Conservation (phyloP, 2,888 invertebrate genomes). For the Brachypalpus laphriformis region DNA sequence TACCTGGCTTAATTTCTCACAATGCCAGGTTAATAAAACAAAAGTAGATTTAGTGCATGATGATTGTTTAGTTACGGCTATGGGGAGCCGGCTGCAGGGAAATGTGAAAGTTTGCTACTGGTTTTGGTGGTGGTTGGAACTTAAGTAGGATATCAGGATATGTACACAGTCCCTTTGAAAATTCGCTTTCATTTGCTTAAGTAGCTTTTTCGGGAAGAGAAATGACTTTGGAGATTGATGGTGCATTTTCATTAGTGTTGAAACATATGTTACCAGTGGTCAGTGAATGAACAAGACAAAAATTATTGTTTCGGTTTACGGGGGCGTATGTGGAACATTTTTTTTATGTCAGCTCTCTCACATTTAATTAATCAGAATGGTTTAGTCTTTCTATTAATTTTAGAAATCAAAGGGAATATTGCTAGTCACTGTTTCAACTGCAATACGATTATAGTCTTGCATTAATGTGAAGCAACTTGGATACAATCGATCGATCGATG, state of each 20-base stretch:
- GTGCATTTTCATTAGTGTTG: slow-evolving; percentile 51
- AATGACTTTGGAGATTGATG: slow-evolving; percentile 37
- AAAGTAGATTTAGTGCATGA: slow-evolving; percentile 67
- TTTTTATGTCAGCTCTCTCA: too few relatives aligned
- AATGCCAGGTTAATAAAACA: slow-evolving; percentile 69
- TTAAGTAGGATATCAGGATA: slow-evolving; percentile 42
- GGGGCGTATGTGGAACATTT: slow-evolving; percentile 29
- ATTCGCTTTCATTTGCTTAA: slow-evolving; percentile 66
- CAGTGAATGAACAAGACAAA: slow-evolving; percentile 9
- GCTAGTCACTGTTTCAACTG: too few relatives aligned
- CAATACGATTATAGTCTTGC: too few relatives aligned
- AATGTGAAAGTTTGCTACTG: slow-evolving; percentile 21
- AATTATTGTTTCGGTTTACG: neutral
- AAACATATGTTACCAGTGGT: slow-evolving; percentile 25
- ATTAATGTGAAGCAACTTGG: too few relatives aligned
- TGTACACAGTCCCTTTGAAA: slow-evolving; percentile 1
- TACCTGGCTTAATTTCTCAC: slow-evolving; percentile 63
- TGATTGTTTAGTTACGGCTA: slow-evolving; percentile 55
- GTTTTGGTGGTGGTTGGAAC: neutral
- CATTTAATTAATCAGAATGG: too few relatives aligned
- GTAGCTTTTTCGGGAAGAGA: slow-evolving; percentile 29
- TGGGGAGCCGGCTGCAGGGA: neutral
- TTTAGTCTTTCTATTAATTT: too few relatives aligned
- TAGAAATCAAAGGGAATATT: too few relatives aligned
- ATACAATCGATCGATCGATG: too few relatives aligned